A percentile compares a stretch with the other conserved stretches of the same genome.
These are phyloP conservation scores for Sylvia borin DNA, from an alignment of 2,797 vertebrate genomes.

Conservation along the genomic window DNA sequence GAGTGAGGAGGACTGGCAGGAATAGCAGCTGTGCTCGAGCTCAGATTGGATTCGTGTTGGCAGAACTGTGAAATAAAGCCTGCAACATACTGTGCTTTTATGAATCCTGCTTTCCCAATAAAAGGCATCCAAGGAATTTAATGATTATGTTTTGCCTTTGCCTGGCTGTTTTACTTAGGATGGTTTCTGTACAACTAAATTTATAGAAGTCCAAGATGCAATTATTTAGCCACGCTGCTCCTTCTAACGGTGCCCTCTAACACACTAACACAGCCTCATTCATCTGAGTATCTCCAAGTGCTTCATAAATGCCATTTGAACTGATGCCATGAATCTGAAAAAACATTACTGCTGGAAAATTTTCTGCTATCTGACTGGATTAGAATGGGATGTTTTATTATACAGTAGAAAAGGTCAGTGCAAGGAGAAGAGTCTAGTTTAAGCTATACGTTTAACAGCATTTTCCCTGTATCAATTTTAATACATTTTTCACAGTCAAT, in stretches of 20 bases:
- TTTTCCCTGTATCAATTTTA: not conserved
- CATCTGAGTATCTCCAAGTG: not conserved
- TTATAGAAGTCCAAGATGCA: not conserved
- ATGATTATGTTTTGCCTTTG: constrained; percentile 46
- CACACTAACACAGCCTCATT: constrained; percentile 1
- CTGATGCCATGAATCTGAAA: constrained; percentile 22
- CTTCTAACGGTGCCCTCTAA: not conserved
- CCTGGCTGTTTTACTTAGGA: constrained; percentile 7
- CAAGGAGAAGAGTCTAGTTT: not conserved
- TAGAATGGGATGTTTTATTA: not conserved
- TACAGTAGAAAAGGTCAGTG: not conserved
- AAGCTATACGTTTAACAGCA: not conserved
- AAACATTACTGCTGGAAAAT: constrained; percentile 15
- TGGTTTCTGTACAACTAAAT: constrained; percentile 12
- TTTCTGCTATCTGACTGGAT: constrained; percentile 25
- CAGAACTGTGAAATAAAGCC: constrained; percentile 68
- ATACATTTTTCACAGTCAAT: not conserved
- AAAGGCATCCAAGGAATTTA: constrained; percentile 25
- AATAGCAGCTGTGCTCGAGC: constrained; percentile 67
- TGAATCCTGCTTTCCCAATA: constrained; percentile 51
- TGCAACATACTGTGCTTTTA: constrained; percentile 64
- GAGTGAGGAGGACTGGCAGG: constrained; percentile 15
- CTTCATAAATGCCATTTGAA: constrained; percentile 29
- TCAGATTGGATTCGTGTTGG: constrained; percentile 64
- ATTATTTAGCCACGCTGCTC: not conserved